Evolutionary conservation across 2,797 vertebrate genomes (phyloP), one percentile per base, ranked within the genome.

Genomic region (Eulemur albifrons): DNA sequence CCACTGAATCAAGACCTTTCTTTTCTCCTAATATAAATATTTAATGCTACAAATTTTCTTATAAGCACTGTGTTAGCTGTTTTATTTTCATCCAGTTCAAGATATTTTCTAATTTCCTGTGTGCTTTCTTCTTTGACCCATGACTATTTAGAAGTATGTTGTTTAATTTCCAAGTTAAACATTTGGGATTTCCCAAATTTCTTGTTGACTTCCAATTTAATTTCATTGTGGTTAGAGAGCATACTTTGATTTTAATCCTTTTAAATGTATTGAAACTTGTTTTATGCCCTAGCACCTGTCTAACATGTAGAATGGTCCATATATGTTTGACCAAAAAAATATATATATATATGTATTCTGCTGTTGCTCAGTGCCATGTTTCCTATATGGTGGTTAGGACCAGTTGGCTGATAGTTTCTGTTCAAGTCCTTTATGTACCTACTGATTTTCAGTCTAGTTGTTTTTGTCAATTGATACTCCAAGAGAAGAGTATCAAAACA

Each of bases 61-160:
- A 63, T 63, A 15, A 63, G 27, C 61, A 63, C 30, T 63, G 27
- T 63, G 61, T 63, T 63, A 63, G 61, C 30, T 63, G 30, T 82
- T 91, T 69, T 23, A 61, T 94, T 94, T 94, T 94, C 83, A 81
- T 86, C 81, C 61, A 82, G 63, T 70, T 79, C 32, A 43, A 76
- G 63, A 57, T 82, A 70, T 91, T 83, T 90, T 65, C 63, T 79
- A 63, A 95, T 95, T 95, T 88, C 52, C 77, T 75, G 69, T 82
- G 45, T 88, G 35, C 63, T 88, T 92, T 81, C 43, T 69, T 88
- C 25, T 85, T 48, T 89, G 38, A 72, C 25, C 40, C n/a, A 30
- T 52, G 63, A 63, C 45, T 61, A 70, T 45, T 35, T 63, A 81
- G 45, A 80, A 81, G 11, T 88, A 21, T 63, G 87, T 38, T 50